A percentile compares a stretch with the other conserved stretches of the same genome.
Conservation (phyloP, 2,888 invertebrate species). For the Hetaerina titia region DNA sequence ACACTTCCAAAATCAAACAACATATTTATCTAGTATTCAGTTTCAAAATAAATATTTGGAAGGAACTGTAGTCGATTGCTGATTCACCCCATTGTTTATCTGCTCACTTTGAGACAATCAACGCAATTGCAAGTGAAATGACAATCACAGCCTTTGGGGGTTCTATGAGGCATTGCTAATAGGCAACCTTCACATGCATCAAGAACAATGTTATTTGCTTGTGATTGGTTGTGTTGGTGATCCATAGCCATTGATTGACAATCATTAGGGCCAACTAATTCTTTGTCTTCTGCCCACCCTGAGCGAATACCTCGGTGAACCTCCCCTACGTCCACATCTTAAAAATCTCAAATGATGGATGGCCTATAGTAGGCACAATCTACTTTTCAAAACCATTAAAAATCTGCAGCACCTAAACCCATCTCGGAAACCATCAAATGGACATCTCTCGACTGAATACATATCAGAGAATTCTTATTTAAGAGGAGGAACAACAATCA, state of each 20-base stretch:
- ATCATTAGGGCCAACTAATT: not conserved
- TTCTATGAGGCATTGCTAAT: constrained; percentile 15
- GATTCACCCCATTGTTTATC: constrained; percentile 54
- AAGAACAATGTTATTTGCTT: not conserved
- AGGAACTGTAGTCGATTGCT: constrained; percentile 66
- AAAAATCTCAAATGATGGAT: constrained; percentile 36
- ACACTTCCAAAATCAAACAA: constrained; percentile 42
- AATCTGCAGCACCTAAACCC: constrained; percentile 21
- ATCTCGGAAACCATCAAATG: constrained; percentile 57
- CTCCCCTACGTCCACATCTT: constrained; percentile 1
- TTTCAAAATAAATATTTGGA: constrained; percentile 58
- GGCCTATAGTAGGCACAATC: constrained; percentile 27
- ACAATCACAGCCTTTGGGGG: constrained; percentile 64
- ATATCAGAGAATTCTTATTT: constrained; percentile 54
- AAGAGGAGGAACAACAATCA: constrained; percentile 59
- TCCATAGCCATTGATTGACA: not conserved
- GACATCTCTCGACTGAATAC: constrained; percentile 48
- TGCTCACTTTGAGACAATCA: constrained; percentile 54
- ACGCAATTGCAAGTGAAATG: constrained; percentile 56
- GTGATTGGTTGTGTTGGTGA: no score
- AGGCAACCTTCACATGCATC: not conserved
- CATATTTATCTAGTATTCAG: not conserved
- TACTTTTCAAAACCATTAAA: constrained; percentile 33
- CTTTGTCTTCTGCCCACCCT: not conserved
- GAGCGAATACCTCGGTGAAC: constrained; percentile 15